A percentile compares a stretch with the other conserved stretches of the same genome.
phyloP scores from a whole-genome alignment of 2,797 vertebrate genomes.

The Cyclopterus lumpus region DNA sequence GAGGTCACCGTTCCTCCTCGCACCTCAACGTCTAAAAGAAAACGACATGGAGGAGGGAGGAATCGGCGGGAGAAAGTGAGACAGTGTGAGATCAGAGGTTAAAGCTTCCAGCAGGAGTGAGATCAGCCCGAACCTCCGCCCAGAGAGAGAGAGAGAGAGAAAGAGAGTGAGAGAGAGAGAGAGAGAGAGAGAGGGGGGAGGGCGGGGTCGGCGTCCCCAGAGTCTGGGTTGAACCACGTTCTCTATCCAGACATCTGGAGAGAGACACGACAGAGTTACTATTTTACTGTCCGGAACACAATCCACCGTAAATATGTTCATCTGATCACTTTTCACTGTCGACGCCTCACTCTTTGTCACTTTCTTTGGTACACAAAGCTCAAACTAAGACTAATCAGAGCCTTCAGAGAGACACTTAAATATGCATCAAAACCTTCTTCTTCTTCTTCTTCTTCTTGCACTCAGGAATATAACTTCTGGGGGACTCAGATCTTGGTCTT shows the following conservation, averaged over 20 bases:
- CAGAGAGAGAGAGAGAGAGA: too few relatives aligned
- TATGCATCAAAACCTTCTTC: not conserved
- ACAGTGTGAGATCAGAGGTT: conserved; percentile 39
- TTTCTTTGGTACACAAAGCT: not conserved
- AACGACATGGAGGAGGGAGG: not conserved
- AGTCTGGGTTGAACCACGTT: conserved; percentile 56
- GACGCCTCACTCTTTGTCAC: not conserved
- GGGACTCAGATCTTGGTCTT: too few relatives aligned
- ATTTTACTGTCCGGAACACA: not conserved
- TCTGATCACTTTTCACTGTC: not conserved
- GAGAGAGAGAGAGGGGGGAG: not conserved
- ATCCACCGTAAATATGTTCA: not conserved
- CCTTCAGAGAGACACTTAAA: not conserved
- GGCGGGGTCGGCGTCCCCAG: conserved; percentile 56
- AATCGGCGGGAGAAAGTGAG: not conserved
- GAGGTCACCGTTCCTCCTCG: conserved; percentile 5
- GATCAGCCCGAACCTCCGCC: conserved; percentile 29
- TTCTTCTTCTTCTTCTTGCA: not conserved
- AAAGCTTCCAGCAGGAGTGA: conserved; percentile 53
- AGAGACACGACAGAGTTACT: not conserved
- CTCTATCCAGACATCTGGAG: conserved; percentile 59
- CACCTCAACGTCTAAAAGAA: not conserved
- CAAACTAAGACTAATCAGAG: not conserved
- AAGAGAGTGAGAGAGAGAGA: too few relatives aligned
- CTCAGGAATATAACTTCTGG: too few relatives aligned